Conservation (phyloP, 2,113 vertebrate species). For the Gorsachius goisagi region DNA sequence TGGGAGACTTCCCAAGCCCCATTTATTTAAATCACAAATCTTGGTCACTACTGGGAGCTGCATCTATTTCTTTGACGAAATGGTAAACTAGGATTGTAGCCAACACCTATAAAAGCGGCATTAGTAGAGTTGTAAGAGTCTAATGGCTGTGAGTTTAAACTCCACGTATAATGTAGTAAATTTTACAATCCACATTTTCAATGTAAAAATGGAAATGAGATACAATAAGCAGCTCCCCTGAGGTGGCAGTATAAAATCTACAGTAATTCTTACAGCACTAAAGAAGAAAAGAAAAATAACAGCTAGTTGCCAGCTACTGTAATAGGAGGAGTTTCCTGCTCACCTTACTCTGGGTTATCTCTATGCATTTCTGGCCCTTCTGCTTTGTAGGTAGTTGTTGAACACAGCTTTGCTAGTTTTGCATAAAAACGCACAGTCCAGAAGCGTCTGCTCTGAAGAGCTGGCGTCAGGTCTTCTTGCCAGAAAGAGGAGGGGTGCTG, state of each 20-base stretch:
- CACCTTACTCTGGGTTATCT: background rate
- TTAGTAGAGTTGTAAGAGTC: constrained; percentile 64
- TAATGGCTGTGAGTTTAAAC: constrained; percentile 62
- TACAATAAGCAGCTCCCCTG: constrained; percentile 37
- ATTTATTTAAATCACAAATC: constrained; percentile 45
- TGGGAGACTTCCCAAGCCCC: constrained; percentile 13
- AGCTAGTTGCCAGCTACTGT: background rate
- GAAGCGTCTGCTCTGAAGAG: background rate
- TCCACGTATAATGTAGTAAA: constrained; percentile 37
- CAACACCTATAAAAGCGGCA: constrained; percentile 66
- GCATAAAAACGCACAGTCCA: background rate
- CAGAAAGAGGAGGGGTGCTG: background rate
- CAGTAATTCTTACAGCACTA: constrained; percentile 27
- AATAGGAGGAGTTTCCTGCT: background rate
- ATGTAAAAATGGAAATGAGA: constrained; percentile 66
- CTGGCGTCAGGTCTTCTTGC: background rate
- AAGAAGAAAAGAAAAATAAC: background rate
- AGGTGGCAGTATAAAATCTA: constrained; percentile 46
- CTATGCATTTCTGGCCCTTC: background rate
- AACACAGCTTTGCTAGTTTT: background rate
- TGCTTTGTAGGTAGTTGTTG: background rate
- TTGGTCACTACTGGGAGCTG: constrained; percentile 37
- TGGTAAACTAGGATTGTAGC: constrained; percentile 59
- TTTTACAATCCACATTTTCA: constrained; percentile 68
- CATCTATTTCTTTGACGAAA: constrained; percentile 61